Evolutionary conservation across 2,888 invertebrate species (phyloP), one percentile per base, ranked within the genome.

Genomic region (Temnothorax unifasciatus): DNA sequence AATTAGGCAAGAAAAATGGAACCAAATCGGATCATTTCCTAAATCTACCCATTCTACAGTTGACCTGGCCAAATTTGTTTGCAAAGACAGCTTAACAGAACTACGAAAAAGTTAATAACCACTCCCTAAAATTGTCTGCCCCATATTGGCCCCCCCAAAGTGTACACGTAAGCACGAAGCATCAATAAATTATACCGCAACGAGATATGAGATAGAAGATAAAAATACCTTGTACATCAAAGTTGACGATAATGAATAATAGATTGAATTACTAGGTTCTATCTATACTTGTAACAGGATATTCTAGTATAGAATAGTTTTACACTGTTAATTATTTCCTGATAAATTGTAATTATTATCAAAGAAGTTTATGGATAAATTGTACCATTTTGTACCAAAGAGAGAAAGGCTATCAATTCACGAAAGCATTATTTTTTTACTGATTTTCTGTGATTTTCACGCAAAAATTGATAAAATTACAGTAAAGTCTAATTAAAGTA

Each of bases 101-200:
- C 11, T 54, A 63, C 82, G n/a, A 52, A 75, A 52, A 63, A 75
- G 5, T 82, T 64, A 41, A 82, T 29, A 75, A 18, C 29, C 52
- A 76, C 63, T 76, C 44, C 52, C 82, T 82, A 82, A 76, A 82
- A 82, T 63, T 75, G 47, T 75, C 61, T 54, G 63, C 8, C 34
- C 44, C 6, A 76, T n/a, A 76, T 63, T 25, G 52, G 0, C 34
- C 34, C 34, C 29, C 76, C 15, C 15, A 82, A 76, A 54, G 50
- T 76, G 18, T 71, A 47, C 44, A 47, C 15, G 57, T 68, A 69
- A 77, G 73, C 79, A 79, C 47, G 29, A 76, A 52, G 9, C 52
- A 76, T 82, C 29, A 64, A 76, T 75, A 76, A 76, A 63, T 76
- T 64, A 38, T 34, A n/a, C 5, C 13, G 29, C 34, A 47, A 64